Percentiles rank a stretch among this genome's conserved stretches.
phyloP scores from a whole-genome alignment of 2,797 vertebrate genomes.

The Brachyalestes nurse region DNA sequence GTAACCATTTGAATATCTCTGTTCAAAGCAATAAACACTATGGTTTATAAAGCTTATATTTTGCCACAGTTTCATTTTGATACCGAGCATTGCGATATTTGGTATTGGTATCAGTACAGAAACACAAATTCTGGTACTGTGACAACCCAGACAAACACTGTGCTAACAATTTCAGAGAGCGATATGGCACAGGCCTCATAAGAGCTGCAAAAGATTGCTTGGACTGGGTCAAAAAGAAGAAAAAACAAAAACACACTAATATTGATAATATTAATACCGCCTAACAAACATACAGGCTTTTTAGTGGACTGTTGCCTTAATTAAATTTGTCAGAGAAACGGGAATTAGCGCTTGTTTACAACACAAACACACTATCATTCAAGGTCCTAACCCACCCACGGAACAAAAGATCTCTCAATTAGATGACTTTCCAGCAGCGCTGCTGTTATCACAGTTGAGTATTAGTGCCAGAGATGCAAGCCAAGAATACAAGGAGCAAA shows the following conservation, averaged over 20 bases:
- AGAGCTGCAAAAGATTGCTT: neutral
- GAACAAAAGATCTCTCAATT: conserved; percentile 55
- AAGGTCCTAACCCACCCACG: conserved; percentile 58
- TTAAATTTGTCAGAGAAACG: conserved; percentile 41
- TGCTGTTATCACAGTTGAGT: conserved; percentile 70
- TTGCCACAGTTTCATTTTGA: too few species aligned
- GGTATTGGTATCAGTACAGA: too few species aligned
- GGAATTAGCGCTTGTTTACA: conserved; percentile 46
- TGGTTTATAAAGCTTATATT: too few species aligned
- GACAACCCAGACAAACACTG: neutral
- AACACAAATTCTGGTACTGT: neutral
- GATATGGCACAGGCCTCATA: neutral
- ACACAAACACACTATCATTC: conserved; percentile 43
- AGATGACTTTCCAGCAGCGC: conserved; percentile 67
- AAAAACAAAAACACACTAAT: conserved; percentile 30
- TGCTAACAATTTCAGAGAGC: neutral
- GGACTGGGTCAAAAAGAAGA: conserved; percentile 43
- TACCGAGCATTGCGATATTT: too few species aligned
- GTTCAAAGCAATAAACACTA: too few species aligned
- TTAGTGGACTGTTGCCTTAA: conserved; percentile 32
- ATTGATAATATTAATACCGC: neutral
- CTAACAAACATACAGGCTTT: conserved; percentile 11
- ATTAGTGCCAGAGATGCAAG: conserved; percentile 66
- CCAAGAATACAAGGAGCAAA: conserved; percentile 56
- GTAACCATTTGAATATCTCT: too few species aligned